phyloP scores from a whole-genome alignment of 1,140 invertebrate genomes.

The Caenorhabditis brenneri region DNA sequence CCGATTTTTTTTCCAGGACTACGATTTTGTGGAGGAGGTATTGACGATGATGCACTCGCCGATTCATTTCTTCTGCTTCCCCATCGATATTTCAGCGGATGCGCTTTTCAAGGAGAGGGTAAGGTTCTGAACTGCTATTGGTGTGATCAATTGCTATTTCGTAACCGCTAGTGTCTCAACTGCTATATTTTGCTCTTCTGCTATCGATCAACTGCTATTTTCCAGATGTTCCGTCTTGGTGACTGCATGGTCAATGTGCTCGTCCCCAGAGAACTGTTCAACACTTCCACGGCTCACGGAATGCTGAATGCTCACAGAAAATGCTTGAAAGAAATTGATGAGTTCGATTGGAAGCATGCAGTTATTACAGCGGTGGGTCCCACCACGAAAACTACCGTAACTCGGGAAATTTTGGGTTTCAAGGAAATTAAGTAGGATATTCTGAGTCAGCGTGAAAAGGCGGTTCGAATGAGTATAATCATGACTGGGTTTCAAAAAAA shows the following conservation, averaged over 20 bases:
- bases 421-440: no score
- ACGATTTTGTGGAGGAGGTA: slow-evolving; percentile 22
- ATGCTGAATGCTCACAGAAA: slow-evolving; percentile 1
- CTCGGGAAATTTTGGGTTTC: no score
- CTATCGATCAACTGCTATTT: no score
- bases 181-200: no score
- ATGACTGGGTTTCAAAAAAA: no score
- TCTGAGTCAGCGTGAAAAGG: no score
- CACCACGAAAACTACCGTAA: no score
- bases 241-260: slow-evolving; percentile 19
- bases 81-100: background rate
- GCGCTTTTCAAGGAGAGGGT: slow-evolving; percentile 13
- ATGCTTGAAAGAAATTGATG: slow-evolving; percentile 4
- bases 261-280: background rate
- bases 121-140: no score
- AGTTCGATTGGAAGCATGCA: slow-evolving; percentile 29
- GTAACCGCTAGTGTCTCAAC: no score
- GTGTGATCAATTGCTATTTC: background rate
- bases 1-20: slow-evolving; percentile 16
- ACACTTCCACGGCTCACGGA: slow-evolving; percentile 17
- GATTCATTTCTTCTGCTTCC: slow-evolving; percentile 42
- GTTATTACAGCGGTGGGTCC: background rate
- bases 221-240: slow-evolving; percentile 13
- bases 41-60: slow-evolving; percentile 41
- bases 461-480: no score